phyloP scores from a whole-genome alignment of 2,113 vertebrate species.

The Apteryx owenii region DNA sequence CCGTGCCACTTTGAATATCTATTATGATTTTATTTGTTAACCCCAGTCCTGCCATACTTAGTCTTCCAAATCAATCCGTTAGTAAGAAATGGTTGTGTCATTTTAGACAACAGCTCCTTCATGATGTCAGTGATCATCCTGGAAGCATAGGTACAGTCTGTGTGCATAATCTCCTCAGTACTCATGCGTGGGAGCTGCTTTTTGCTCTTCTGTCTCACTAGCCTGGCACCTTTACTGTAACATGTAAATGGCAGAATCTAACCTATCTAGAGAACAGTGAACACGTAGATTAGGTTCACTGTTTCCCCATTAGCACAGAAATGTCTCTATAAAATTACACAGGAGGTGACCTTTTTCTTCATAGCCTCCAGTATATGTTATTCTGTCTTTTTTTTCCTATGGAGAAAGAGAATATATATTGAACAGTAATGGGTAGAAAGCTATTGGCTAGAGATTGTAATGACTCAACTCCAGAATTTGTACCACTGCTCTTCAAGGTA shows the following conservation, averaged over 20 bases:
- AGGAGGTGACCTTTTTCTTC: neutral
- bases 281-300: neutral
- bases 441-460: neutral
- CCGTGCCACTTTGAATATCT: neutral
- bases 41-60: neutral
- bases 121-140: neutral
- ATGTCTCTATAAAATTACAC: neutral
- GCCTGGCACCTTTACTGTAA: neutral
- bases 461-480: neutral
- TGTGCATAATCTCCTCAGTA: accelerated
- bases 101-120: neutral
- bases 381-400: neutral
- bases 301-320: neutral
- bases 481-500: neutral
- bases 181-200: neutral
- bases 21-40: neutral
- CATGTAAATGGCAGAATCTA: neutral
- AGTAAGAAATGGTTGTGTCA: neutral
- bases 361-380: neutral
- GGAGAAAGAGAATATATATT: neutral
- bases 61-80: neutral
- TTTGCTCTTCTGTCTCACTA: neutral
- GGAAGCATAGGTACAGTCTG: neutral
- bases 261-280: accelerated
- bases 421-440: neutral